Evolutionary conservation across 2,797 vertebrate species (phyloP).

Genomic region (Clarias platycephalus): DNA sequence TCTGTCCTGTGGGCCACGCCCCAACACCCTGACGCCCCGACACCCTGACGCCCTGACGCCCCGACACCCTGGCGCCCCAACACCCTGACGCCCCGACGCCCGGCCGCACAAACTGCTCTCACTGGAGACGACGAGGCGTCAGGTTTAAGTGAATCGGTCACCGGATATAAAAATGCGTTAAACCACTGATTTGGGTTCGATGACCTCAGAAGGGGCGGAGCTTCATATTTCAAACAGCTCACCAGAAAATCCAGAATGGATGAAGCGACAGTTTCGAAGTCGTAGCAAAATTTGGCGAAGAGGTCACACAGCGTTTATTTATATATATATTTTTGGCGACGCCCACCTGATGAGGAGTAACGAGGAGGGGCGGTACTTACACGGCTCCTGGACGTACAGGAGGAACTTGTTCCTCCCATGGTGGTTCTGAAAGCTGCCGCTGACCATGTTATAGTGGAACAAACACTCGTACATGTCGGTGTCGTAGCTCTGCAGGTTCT

Average conservation of each 20-base stretch:
- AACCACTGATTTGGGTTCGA: not conserved
- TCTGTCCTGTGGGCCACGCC: not conserved
- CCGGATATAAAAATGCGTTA: not conserved
- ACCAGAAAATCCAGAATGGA: not conserved
- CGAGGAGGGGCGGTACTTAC: constrained; percentile 57
- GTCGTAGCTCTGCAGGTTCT: constrained; percentile 60
- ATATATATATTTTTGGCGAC: not conserved
- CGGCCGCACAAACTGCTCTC: too few species aligned
- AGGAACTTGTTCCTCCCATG: constrained; percentile 60
- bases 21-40: too few species aligned
- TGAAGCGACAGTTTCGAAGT: not conserved
- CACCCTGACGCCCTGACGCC: too few species aligned
- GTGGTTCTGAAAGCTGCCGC: not conserved
- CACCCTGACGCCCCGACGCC: too few species aligned
- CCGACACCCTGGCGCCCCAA: too few species aligned
- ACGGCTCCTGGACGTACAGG: constrained; percentile 60
- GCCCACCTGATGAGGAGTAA: not conserved
- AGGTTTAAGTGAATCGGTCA: too few species aligned
- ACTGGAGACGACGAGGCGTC: too few species aligned
- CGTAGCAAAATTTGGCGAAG: not conserved
- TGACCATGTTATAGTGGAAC: constrained; percentile 40
- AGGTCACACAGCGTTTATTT: not conserved
- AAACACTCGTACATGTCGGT: constrained; percentile 70
- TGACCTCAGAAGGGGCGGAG: not conserved
- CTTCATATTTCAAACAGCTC: not conserved